Evolutionary conservation across 2,797 vertebrate species (phyloP), one percentile per base, ranked within the genome.

Genomic region (Eidolon dupreanum): DNA sequence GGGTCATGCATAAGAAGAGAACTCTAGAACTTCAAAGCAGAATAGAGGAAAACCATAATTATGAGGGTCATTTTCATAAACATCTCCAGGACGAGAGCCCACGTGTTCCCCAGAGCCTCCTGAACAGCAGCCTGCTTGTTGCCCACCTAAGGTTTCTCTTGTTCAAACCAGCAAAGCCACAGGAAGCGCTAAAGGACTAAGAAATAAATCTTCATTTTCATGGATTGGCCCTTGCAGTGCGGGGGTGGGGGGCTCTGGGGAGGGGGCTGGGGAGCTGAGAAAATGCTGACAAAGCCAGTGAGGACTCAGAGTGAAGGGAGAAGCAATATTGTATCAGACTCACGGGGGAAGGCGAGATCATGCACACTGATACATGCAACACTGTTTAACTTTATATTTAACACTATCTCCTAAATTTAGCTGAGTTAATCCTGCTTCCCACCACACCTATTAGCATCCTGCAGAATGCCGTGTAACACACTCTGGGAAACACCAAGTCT

Each of bases 41-140:
- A 82, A 63, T 38, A 65, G 28, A 77, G 57, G 66, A 19, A 31
- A 33, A 49, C 68, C 5, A 5, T 24, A 38, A 49, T 65, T 36
- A 24, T 3, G 26, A 94, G 93, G 90, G 71, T 81, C 84, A 43
- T 94, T 82, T 77, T 85, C 81, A 51, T 74, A 91, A 90, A 74
- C 51, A 22, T 70, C n/a, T 88, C 28, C 4, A 6, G 53, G 70
- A 15, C 17, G 61, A 74, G n/a, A 43, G 33, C 41, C 8, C 0
- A 19, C 8, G 0, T 20, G 13, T 22, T 51, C 59, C 51, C 77
- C 55, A 28, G 82, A 26, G 61, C 51, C 36, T 33, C 46, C 53
- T 22, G 31, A 1, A 0, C 3, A 19, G 70, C 28, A 19, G 51
- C 31, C 53, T 0, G 0, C 46, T 46, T 73, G 0, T 24, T 24